Evolutionary conservation across 64 coral and sea anemone species (phyloP).

Genomic region (Hydrozoanthus tunicans): DNA sequence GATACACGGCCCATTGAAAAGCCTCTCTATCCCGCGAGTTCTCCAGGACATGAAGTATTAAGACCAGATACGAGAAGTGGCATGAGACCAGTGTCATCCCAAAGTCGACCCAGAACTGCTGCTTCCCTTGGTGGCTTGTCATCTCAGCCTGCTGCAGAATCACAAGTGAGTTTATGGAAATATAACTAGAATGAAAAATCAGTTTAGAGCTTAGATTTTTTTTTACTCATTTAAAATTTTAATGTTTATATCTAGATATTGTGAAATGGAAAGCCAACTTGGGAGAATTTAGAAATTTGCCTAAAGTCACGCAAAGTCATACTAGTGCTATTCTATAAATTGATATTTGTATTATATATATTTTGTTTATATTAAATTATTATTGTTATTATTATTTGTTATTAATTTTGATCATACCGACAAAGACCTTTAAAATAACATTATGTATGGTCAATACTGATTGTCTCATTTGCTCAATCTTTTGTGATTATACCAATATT

Average conservation of each 20-base stretch:
- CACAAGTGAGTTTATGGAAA: conserved; percentile 75
- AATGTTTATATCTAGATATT: neutral
- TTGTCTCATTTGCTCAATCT: no score
- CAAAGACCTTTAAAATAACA: no score
- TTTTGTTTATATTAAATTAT: no score
- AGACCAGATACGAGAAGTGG: conserved; percentile 37
- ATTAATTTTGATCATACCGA: no score
- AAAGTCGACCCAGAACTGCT: conserved; percentile 4
- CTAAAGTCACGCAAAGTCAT: no score
- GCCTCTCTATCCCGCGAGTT: conserved; percentile 58
- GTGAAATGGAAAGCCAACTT: neutral
- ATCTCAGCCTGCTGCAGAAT: conserved; percentile 9
- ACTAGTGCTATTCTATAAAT: no score
- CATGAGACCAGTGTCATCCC: conserved; percentile 50
- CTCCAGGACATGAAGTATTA: neutral
- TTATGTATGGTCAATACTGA: no score
- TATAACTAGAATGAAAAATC: neutral
- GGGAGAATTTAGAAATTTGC: no score
- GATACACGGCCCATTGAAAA: conserved; percentile 54
- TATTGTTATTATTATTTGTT: no score
- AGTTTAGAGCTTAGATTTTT: neutral
- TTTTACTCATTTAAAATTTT: neutral
- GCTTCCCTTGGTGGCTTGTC: conserved; percentile 31
- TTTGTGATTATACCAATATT: neutral
- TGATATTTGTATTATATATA: no score